Evolutionary conservation across 2,888 invertebrate species (phyloP).

Genomic region (Agrochola lota): DNA sequence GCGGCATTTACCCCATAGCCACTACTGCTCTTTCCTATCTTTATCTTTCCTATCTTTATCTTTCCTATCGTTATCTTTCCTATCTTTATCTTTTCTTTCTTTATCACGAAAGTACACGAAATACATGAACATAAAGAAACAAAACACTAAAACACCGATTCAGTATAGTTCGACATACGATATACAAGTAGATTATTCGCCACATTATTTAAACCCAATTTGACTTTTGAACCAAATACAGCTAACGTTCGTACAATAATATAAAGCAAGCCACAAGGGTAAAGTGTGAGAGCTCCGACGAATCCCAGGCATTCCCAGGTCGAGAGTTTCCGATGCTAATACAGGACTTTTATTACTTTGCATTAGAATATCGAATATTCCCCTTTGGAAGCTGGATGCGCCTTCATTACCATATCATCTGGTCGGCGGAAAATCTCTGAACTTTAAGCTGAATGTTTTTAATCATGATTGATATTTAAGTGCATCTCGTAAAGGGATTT

Average conservation of each 20-base stretch:
- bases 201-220: constrained; percentile 33
- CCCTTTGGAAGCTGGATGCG: constrained; percentile 72
- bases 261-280: constrained; percentile 43
- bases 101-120: too few species aligned
- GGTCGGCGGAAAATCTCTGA: constrained; percentile 60
- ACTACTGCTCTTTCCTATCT: too few species aligned
- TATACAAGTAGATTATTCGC: constrained; percentile 6
- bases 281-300: constrained; percentile 54
- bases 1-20: too few species aligned
- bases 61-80: too few species aligned
- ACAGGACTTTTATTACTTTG: constrained; percentile 80
- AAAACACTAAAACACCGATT: neutral
- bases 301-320: constrained; percentile 62
- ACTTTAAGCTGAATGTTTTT: constrained; percentile 57
- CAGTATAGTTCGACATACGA: neutral
- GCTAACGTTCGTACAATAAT: constrained; percentile 23
- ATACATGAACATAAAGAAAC: neutral
- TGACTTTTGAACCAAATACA: constrained; percentile 19
- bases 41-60: too few species aligned
- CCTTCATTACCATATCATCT: constrained; percentile 78
- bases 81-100: too few species aligned
- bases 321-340: constrained; percentile 67
- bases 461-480: constrained; percentile 47
- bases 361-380: constrained; percentile 85
- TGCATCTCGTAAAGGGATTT: neutral